Percentiles rank a stretch among this genome's conserved stretches.
Evolutionary conservation across 2,888 invertebrate genomes (phyloP).

Genomic region (Drosophila pseudotalamancana): DNA sequence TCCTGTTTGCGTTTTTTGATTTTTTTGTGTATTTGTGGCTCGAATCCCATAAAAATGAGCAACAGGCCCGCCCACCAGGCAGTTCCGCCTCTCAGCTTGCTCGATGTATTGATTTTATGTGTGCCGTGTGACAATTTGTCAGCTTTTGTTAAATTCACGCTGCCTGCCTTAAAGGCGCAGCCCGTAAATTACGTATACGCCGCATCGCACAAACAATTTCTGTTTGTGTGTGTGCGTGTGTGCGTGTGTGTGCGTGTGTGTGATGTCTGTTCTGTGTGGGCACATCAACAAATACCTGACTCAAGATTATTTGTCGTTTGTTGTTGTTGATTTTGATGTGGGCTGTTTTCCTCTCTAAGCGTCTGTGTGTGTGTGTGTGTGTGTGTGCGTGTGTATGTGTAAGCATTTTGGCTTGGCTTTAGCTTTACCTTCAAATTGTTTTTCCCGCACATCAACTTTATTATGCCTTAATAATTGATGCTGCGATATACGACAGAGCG

Average conservation of each 20-base stretch:
- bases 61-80: conserved; percentile 41
- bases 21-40: conserved; percentile 46
- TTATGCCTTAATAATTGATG: conserved; percentile 60
- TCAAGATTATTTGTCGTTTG: conserved; percentile 50
- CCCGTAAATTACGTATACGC: conserved; percentile 47
- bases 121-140: conserved; percentile 53
- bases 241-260: conserved; percentile 1
- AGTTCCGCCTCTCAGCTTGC: neutral
- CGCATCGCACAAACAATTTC: conserved; percentile 10
- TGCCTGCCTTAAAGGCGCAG: conserved; percentile 56
- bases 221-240: neutral
- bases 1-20: too few relatives aligned
- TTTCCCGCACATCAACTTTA: conserved; percentile 57
- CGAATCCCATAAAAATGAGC: conserved; percentile 54
- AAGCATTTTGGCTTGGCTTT: conserved; percentile 11
- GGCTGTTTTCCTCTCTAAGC: neutral
- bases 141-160: conserved; percentile 56
- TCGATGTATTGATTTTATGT: conserved; percentile 48
- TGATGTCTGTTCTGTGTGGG: too few relatives aligned
- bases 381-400: neutral
- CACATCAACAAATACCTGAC: conserved; percentile 53
- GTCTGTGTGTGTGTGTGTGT: conserved; percentile 3
- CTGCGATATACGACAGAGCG: conserved; percentile 20
- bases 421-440: conserved; percentile 39
- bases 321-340: conserved; percentile 10